Evolutionary conservation across 2,797 vertebrate genomes (phyloP), one percentile per base, ranked within the genome.

Genomic region (Remorina albescens): DNA sequence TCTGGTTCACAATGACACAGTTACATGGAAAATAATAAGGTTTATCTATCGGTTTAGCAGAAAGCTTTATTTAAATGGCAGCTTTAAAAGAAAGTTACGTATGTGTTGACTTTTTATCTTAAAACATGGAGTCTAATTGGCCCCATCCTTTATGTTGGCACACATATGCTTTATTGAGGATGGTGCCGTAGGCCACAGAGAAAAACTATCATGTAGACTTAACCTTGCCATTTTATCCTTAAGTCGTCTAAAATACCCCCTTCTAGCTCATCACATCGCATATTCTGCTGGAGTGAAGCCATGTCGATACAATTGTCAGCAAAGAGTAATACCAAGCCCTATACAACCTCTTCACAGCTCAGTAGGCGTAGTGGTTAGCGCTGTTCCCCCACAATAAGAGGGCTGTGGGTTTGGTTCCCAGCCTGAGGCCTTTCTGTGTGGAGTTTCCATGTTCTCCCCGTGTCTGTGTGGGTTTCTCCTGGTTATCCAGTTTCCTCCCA

Each of bases 251-350:
- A 76, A 54, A 76, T 71, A 59, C 23, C 65, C 47, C 67, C 60
- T 83, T 85, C 74, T 61, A 83, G 44, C 60, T 64, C 34, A 66
- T 76, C 53, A 61, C 66, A 71, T 70, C 36, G 56, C 50, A 66
- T 41, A 47, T 60, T 41, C 46, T 74, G 57, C 73, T 59, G 72
- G 53, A 83, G 36, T 47, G 37, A 79, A 58, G 67, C 78, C 67
- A 60, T 56, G 46, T 64, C 3, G 15, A 70, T 67, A 51, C 46
- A 32, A 75, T 69, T 75, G 78, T 70, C 64, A 72, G 44, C 32
- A 53, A 64, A 50, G 59, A 55, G 42, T 25, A 46, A 60, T 65
- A 50, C 26, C 60, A 75, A 36, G 18, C 41, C 57, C 50, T 16
- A 37, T 30, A 47, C 56, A 63, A 28, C 47, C 56, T 81, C 42